Conservation (phyloP, 2,113 vertebrate species). For the Sula dactylatra region DNA sequence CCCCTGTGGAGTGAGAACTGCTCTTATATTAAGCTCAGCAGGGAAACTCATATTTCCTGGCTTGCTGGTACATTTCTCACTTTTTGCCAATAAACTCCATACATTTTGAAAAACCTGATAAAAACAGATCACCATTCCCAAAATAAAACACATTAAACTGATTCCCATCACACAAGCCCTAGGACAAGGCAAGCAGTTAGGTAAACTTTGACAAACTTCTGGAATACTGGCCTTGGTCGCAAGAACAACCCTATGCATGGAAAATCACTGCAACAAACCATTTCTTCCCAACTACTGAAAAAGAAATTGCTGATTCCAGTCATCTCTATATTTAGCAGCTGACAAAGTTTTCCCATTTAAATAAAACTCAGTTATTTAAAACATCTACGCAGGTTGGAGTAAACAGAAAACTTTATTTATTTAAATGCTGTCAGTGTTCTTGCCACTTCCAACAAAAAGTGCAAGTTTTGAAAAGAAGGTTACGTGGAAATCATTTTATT, state of each 20-base stretch:
- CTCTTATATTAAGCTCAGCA: slow-evolving; percentile 42
- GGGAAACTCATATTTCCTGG: slow-evolving; percentile 6
- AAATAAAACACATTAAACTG: not conserved
- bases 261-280: not conserved
- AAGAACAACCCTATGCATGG: not conserved
- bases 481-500: not conserved
- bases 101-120: not conserved
- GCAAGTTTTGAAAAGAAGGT: not conserved
- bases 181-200: not conserved
- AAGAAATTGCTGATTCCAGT: not conserved
- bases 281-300: not conserved
- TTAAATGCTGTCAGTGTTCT: not conserved
- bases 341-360: not conserved
- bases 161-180: not conserved
- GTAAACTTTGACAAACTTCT: not conserved
- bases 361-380: not conserved
- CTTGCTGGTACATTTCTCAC: not conserved
- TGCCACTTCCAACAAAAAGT: not conserved
- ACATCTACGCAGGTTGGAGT: not conserved
- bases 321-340: not conserved
- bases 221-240: not conserved
- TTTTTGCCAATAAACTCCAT: slow-evolving; percentile 16
- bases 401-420: not conserved
- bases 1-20: slow-evolving; percentile 21
- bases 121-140: not conserved